These are phyloP conservation scores for Callimico goeldii DNA, from an alignment of 2,797 vertebrate genomes.

Conservation along the genomic window DNA sequence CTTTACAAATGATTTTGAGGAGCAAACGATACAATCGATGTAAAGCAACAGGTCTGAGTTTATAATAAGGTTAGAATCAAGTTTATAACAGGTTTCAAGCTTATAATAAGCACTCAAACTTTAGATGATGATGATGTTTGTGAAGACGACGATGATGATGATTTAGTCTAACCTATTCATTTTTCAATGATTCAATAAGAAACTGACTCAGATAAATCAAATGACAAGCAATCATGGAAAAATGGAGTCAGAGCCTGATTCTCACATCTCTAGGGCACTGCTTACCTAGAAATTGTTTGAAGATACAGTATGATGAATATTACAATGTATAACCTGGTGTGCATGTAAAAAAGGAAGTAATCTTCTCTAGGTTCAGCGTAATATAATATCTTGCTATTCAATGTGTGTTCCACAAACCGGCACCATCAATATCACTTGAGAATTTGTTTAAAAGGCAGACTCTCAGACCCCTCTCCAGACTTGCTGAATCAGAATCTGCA, in stretches of 20 bases:
- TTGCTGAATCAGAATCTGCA: neutral
- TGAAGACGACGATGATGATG: neutral
- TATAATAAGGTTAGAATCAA: neutral
- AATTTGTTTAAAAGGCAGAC: neutral
- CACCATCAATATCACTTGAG: neutral
- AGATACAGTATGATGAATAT: neutral
- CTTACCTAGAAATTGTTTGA: neutral
- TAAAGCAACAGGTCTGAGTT: neutral
- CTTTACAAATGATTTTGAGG: constrained; percentile 3
- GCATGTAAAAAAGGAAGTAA: neutral
- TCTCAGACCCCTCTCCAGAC: neutral
- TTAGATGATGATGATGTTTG: neutral
- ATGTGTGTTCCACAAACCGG: neutral
- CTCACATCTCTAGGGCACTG: neutral
- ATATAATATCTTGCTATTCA: neutral
- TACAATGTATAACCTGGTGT: neutral
- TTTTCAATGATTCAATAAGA: constrained; percentile 1
- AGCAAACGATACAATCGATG: neutral
- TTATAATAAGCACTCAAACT: neutral
- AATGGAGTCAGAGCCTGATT: neutral
- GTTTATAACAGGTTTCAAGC: neutral
- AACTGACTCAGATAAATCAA: neutral
- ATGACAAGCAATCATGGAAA: neutral
- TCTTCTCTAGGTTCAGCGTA: neutral
- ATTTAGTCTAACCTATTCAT: neutral